Percentiles rank a stretch among this genome's conserved stretches.
Conservation (phyloP, 37 sponge, comb jelly and placozoan genomes). For the Diacarnus erythraeanus region DNA sequence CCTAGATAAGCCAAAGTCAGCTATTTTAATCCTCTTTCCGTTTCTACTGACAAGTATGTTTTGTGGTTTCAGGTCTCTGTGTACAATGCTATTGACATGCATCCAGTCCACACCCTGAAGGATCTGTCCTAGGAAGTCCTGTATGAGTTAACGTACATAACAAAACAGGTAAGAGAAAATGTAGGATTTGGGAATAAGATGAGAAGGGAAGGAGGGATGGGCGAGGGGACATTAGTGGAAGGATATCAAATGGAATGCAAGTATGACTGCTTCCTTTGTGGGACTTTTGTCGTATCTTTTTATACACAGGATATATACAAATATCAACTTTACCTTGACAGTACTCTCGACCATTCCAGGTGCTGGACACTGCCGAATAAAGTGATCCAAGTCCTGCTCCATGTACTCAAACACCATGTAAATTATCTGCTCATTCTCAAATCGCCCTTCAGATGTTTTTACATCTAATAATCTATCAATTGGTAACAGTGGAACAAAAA, state of each 20-base stretch:
- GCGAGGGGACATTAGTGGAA: too few species aligned
- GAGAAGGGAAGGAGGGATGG: too few species aligned
- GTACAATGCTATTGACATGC: conserved; percentile 66
- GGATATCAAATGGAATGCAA: too few species aligned
- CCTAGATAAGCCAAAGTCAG: conserved; percentile 75
- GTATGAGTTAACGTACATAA: neutral
- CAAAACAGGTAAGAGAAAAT: too few species aligned
- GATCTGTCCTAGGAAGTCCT: conserved; percentile 73
- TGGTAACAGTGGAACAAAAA: too few species aligned
- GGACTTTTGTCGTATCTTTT: too few species aligned
- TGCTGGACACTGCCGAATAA: conserved; percentile 38
- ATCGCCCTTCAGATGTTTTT: conserved; percentile 39
- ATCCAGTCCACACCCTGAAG: conserved; percentile 66
- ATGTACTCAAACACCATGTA: conserved; percentile 78
- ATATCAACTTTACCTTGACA: too few species aligned
- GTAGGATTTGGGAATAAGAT: too few species aligned
- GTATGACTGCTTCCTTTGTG: too few species aligned
- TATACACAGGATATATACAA: too few species aligned
- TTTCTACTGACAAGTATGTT: conserved; percentile 68
- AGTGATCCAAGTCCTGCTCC: conserved; percentile 69
- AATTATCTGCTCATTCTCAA: conserved; percentile 34
- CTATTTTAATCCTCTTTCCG: conserved; percentile 68
- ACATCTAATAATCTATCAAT: conserved; percentile 46
- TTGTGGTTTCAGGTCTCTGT: conserved; percentile 77
- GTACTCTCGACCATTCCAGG: conserved; percentile 40